Base-by-base conservation (phyloP, 92 coral and sea anemone species). In the Zoanthus sansibaricus region DNA sequence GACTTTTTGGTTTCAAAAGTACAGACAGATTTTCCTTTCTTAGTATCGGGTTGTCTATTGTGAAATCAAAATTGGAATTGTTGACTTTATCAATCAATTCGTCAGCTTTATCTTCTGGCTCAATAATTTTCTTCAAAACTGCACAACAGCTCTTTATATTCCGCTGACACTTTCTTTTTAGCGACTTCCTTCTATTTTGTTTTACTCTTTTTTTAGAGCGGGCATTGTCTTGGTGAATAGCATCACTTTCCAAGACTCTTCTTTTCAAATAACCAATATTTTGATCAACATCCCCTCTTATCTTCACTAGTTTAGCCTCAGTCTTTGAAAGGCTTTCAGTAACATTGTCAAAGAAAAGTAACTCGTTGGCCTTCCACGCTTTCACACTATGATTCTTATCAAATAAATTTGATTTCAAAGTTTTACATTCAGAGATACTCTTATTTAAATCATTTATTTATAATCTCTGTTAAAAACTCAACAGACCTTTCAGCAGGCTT, bases 281-380 rank as follows among this genome's bases (percentile, higher is more conserved):
- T 66, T 86, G 83, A 77, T 30, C 25, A 76, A 86, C 70, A 42
- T 86, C 89, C 15, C 85, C 78, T 64, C 70, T 86, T 62, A 31
- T 48, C 61, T 86, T 86, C 83, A 86, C 83, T 66, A 86, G 69
- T 49, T 86, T 86, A 31, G 84, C 84, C 37, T 76, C 83, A 32
- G 69, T 86, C 69, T 72, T 61, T 66, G 77, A 76, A 8, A 66
- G 45, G 51, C 69, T 37, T 86, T 86, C 69, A 33, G 69, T 86
- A 12, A 77, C 33, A 64, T 86, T 86, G 49, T 77, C 84, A 18
- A 86, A 76, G 72, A 86, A 86, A 62, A 76, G 89, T 75, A 86
- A 77, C 89, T 86, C 84, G 71, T 86, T 86, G 74, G 84, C 89
- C 68, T 76, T 86, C 83, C 83, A 77, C 77, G 89, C 61, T 62